Percentiles rank a stretch among this genome's conserved stretches.
Evolutionary conservation across 2,797 vertebrate species (phyloP).

Genomic region (Lateolabrax maculatus): DNA sequence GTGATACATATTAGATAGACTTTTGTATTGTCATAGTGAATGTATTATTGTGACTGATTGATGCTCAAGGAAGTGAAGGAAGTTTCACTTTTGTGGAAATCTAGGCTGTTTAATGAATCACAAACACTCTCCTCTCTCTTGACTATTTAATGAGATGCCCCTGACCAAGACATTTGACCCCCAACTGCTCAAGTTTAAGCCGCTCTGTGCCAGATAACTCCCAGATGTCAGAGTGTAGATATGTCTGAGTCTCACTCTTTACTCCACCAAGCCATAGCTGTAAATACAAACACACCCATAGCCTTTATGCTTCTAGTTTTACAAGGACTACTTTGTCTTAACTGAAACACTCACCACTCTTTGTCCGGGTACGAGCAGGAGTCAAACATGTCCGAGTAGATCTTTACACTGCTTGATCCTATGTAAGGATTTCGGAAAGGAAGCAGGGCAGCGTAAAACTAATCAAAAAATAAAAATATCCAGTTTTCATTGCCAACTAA

Average conservation of each 20-base stretch:
- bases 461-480: neutral
- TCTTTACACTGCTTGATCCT: slow-evolving; percentile 26
- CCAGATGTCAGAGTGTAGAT: neutral
- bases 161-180: slow-evolving; percentile 5
- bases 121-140: neutral
- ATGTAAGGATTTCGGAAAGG: slow-evolving; percentile 55
- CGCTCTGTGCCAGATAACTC: neutral
- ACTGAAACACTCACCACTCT: slow-evolving; percentile 80
- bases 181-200: slow-evolving; percentile 2
- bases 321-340: neutral
- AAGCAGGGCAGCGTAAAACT: slow-evolving; percentile 70
- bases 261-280: neutral
- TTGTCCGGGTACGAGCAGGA: slow-evolving; percentile 82
- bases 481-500: neutral
- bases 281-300: neutral
- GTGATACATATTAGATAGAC: neutral
- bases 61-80: neutral
- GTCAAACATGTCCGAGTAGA: slow-evolving; percentile 79
- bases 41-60: too few species aligned
- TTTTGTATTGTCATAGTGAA: neutral
- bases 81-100: neutral
- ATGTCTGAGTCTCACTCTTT: neutral
- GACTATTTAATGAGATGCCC: neutral
- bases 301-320: neutral
- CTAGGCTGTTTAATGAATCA: neutral